A percentile compares a stretch with the other conserved stretches of the same genome.
These are phyloP conservation scores for Tyria jacobaeae DNA, from an alignment of 2,888 invertebrate species.

Conservation along the genomic window DNA sequence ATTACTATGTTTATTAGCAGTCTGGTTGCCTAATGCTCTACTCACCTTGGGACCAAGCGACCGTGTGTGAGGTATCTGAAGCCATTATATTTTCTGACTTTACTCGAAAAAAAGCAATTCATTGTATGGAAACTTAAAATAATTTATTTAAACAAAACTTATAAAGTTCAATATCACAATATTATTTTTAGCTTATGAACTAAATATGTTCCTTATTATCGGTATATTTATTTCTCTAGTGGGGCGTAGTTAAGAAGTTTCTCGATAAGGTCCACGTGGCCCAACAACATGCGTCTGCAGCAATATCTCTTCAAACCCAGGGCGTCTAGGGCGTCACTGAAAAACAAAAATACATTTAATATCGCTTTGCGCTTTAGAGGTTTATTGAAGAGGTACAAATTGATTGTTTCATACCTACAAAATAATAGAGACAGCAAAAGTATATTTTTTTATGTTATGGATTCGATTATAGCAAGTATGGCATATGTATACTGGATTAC, in stretches of 20 bases:
- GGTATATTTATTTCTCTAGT: constrained; percentile 92
- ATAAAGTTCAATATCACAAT: constrained; percentile 39
- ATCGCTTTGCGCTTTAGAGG: no score
- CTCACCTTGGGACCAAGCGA: no score
- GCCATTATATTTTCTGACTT: neutral
- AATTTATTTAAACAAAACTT: constrained; percentile 24
- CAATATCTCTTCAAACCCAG: constrained; percentile 98
- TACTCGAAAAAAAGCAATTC: neutral
- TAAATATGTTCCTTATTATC: constrained; percentile 10
- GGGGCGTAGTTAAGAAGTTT: constrained; percentile 99
- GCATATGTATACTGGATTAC: no score
- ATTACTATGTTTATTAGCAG: no score
- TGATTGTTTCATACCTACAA: no score
- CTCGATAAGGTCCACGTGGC: constrained; percentile 99
- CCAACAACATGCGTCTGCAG: constrained; percentile 98
- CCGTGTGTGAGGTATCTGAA: no score
- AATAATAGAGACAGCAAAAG: no score
- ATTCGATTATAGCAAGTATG: no score
- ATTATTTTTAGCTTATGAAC: constrained; percentile 26
- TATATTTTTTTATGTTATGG: no score
- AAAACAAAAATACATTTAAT: constrained; percentile 51
- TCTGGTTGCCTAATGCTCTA: no score
- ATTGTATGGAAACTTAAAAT: constrained; percentile 3
- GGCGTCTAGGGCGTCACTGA: constrained; percentile 98
- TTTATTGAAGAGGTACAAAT: no score